Conservation (phyloP, 2,113 vertebrate genomes). For the Pycnonotus jocosus region DNA sequence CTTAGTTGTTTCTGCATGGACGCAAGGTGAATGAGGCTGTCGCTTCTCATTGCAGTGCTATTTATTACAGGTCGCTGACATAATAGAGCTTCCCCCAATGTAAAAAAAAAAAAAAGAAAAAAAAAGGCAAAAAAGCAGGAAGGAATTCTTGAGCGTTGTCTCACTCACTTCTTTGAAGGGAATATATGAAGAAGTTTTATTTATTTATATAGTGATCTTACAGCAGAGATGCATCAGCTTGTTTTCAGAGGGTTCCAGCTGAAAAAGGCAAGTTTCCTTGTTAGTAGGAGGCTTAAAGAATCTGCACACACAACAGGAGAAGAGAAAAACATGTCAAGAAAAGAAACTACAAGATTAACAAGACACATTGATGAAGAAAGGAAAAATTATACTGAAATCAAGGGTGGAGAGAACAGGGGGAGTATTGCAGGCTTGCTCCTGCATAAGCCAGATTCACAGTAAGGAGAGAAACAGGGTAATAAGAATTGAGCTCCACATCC, state of each 20-base stretch:
- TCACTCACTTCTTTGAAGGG: constrained; percentile 1
- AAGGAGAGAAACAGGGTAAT: not conserved
- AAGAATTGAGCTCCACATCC: not conserved
- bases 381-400: not conserved
- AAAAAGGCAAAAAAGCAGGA: not conserved
- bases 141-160: constrained; percentile 42
- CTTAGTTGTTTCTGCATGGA: constrained; percentile 80
- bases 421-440: not conserved
- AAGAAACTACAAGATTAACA: not conserved
- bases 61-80: constrained; percentile 86
- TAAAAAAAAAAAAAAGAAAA: not conserved
- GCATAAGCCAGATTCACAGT: not conserved
- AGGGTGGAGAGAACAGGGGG: not conserved
- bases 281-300: constrained; percentile 57
- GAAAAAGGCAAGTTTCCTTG: constrained; percentile 33
- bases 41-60: constrained; percentile 76
- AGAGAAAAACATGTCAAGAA: not conserved
- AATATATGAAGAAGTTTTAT: constrained; percentile 1
- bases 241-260: constrained; percentile 52
- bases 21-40: constrained; percentile 85
- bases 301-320: not conserved
- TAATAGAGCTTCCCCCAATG: constrained; percentile 52
- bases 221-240: constrained; percentile 40
- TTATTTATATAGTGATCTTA: constrained; percentile 57
- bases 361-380: not conserved